Base-by-base conservation (phyloP, 2,888 invertebrate species). In the Watsonalla cultraria region DNA sequence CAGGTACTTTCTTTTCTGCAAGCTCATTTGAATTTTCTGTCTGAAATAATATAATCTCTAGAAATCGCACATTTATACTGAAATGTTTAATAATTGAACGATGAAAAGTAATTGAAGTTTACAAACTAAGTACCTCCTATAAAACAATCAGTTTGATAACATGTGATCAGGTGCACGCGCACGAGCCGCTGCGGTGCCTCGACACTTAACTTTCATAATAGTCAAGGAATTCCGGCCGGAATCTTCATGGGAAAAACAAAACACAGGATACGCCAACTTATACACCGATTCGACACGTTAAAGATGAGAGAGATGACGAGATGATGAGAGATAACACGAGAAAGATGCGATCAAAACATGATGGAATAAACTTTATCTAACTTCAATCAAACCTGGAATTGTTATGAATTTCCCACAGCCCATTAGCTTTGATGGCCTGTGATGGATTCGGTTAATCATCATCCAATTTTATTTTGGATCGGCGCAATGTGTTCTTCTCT, bases 191-290 rank as follows among this genome's bases (percentile, higher is more conserved):
- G 34, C 9, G 7, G 45, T 13, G n/a, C 24, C 14, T 37, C 37
- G 49, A 45, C 11, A 45, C 39, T 14, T 9, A 6, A 14, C 13
- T 15, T 45, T 47, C 45, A 53, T 14, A 34, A 46, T 47, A 45
- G 7, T 48, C 46, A 51, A n/a, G 45, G 51, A 48, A 54, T 52
- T 48, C 54, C 51, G 54, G 45, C 54, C 51, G 54, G 45, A 42
- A 48, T 15, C 45, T 37, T n/a, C 37, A 46, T 39, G 48, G 42
- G 37, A 54, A 51, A 14, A 33, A 45, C 45, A 33, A 45, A 33
- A 45, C 33, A 45, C 45, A 6, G 45, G 13, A 51, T 45, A 13
- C 24, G 24, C 24, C 24, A 24, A 2, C 24, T 24, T 1, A 24
- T 24, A 24, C 24, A 24, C 24, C 24, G 24, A 24, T 24, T 24